Conservation (phyloP, 2,888 invertebrate genomes). For the Andrena fulva region DNA sequence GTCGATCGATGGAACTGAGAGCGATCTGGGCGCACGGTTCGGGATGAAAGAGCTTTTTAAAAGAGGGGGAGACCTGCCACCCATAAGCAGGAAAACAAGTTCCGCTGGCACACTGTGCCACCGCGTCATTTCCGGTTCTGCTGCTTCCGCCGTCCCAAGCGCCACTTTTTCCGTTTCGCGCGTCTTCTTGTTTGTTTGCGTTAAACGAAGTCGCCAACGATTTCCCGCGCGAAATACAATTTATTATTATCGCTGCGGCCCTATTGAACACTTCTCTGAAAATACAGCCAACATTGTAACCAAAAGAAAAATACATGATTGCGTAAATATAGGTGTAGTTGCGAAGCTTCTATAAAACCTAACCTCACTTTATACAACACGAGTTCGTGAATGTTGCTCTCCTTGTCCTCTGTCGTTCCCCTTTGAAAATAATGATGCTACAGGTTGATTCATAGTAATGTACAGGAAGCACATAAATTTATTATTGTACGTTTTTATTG, state of each 20-base stretch:
- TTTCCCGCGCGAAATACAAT: not conserved
- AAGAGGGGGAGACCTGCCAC: constrained; percentile 76
- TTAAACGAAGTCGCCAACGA: not conserved
- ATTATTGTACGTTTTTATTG: too few species aligned
- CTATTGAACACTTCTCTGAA: not conserved
- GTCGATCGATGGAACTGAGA: constrained; percentile 25
- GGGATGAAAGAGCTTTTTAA: constrained; percentile 79
- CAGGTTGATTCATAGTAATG: too few species aligned
- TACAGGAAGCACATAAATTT: too few species aligned
- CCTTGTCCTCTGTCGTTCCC: too few species aligned
- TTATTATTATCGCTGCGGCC: not conserved
- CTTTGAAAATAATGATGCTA: too few species aligned
- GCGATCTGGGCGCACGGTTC: constrained; percentile 13
- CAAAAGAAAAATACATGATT: too few species aligned
- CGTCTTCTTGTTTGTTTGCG: constrained; percentile 1
- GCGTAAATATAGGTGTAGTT: too few species aligned
- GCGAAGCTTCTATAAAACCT: too few species aligned
- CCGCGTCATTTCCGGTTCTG: constrained; percentile 80
- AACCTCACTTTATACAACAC: too few species aligned
- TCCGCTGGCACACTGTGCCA: constrained; percentile 73
- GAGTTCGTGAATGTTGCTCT: too few species aligned
- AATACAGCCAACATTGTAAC: too few species aligned
- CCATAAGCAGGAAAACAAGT: constrained; percentile 83
- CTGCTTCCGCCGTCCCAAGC: constrained; percentile 58
- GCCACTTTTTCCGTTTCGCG: constrained; percentile 15